phyloP scores from a whole-genome alignment of 2,797 vertebrate species.

The Macropus fuliginosus region DNA sequence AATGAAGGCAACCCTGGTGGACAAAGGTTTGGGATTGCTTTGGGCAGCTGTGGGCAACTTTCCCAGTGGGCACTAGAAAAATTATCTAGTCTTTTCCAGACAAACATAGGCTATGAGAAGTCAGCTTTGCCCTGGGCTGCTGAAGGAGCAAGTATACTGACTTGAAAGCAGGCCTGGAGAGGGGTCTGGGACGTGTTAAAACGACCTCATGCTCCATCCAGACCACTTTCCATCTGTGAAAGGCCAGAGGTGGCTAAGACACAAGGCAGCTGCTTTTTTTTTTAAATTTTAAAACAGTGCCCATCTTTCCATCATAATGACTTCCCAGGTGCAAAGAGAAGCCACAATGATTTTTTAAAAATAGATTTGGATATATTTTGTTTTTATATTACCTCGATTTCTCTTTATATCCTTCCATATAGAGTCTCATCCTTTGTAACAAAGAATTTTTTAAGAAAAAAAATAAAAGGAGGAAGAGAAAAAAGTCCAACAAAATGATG shows the following conservation, averaged over 20 bases:
- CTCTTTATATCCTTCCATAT: background rate
- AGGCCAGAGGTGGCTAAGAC: background rate
- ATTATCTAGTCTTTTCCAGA: background rate
- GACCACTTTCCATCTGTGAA: background rate
- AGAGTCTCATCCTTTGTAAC: background rate
- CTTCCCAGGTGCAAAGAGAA: background rate
- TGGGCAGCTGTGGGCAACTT: background rate
- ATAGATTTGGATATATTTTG: background rate
- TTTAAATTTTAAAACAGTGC: background rate
- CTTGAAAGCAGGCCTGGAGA: background rate
- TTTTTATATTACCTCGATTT: background rate
- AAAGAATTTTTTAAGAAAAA: background rate
- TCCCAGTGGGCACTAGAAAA: background rate
- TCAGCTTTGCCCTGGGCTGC: background rate
- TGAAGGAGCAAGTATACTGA: background rate
- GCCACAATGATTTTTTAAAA: background rate
- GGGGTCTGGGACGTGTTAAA: background rate
- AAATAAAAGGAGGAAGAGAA: background rate
- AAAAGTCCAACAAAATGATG: background rate
- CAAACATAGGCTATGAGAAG: background rate
- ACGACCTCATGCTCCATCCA: background rate
- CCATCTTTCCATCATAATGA: background rate
- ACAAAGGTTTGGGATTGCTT: background rate
- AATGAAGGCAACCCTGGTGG: constrained; percentile 46
- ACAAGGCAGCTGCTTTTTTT: background rate